Evolutionary conservation across 2,797 vertebrate species (phyloP), one percentile per base, ranked within the genome.

Genomic region (Cryptoblepharus egeriae): DNA sequence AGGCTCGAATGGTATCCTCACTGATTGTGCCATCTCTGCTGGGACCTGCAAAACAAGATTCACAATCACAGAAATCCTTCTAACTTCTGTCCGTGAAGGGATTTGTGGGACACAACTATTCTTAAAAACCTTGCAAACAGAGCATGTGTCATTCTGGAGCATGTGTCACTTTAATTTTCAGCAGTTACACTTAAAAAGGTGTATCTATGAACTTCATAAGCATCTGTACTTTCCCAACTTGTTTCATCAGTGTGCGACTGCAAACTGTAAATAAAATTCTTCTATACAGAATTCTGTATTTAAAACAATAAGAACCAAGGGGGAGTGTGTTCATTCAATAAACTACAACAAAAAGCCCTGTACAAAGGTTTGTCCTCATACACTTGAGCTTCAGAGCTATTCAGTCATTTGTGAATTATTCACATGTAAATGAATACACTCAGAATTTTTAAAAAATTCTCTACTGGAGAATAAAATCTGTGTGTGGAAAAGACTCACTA

Each of bases 1-100:
- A 99, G 0, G 98, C 98, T 0, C 98, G 97, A 88, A 99, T 99
- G 70, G 98, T 99, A 93, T 99, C 99, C 90, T 99, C 99, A 0
- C 98, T 98, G 64, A 99, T 99, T 85, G 98, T 99, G 77, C 97
- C 98, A 28, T 99, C 98, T 88, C 98, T 96, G 84, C 94, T 97
- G 52, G 97, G 97, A 63, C 98, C 99, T 99, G 91, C 26, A 83
- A 80, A 42, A 32, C 16, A 80, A 71, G 65, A 81, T 70, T 16
- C 73, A 87, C 60, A 80, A n/a, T 68, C 9, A 8, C 0, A 12
- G 22, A 15, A 39, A 30, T 8, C 57, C 39, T 45, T 60, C 74
- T 24, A n/a, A 4, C 8, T 74, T 61, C 55, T 70, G 32, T 32
- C 4, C 57, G 7, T 32, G 52, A 63, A 61, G 30, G 11, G 15